These are phyloP conservation scores for Agrotis ipsilon DNA, from an alignment of 2,888 invertebrate genomes.

Conservation along the genomic window DNA sequence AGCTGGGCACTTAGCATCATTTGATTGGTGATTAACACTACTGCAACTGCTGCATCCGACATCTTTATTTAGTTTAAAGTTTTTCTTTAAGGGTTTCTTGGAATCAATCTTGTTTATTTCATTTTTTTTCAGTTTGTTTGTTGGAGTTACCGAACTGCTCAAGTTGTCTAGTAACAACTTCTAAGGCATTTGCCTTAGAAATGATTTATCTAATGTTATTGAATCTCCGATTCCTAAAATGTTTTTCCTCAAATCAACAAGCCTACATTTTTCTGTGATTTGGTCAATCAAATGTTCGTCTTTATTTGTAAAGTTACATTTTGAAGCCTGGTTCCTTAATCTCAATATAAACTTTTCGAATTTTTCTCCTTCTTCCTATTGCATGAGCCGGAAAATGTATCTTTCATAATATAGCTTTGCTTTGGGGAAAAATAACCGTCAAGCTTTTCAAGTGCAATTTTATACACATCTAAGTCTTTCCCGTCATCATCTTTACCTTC, in stretches of 20 bases:
- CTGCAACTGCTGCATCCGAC: no score
- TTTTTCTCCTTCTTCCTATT: no score
- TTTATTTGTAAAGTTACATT: no score
- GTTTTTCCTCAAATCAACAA: no score
- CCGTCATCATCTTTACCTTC: not conserved
- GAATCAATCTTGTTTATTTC: no score
- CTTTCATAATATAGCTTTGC: constrained; percentile 4
- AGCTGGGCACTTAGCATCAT: no score
- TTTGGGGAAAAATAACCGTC: constrained; percentile 1
- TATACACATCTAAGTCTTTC: not conserved
- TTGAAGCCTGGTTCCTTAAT: not conserved
- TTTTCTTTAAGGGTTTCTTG: no score
- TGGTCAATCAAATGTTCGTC: no score
- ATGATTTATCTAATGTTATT: constrained; percentile 4
- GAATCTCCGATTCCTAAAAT: not conserved
- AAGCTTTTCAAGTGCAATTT: constrained; percentile 1
- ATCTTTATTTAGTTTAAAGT: no score
- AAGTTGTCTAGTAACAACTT: constrained; percentile 11
- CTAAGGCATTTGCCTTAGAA: constrained; percentile 11
- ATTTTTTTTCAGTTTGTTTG: no score
- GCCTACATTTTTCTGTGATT: no score
- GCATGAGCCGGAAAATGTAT: constrained; percentile 1
- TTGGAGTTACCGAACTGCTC: constrained; percentile 3
- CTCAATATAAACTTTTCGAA: not conserved
- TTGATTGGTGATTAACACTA: no score